phyloP scores from a whole-genome alignment of 2,888 invertebrate genomes.

The Macropis europaea region DNA sequence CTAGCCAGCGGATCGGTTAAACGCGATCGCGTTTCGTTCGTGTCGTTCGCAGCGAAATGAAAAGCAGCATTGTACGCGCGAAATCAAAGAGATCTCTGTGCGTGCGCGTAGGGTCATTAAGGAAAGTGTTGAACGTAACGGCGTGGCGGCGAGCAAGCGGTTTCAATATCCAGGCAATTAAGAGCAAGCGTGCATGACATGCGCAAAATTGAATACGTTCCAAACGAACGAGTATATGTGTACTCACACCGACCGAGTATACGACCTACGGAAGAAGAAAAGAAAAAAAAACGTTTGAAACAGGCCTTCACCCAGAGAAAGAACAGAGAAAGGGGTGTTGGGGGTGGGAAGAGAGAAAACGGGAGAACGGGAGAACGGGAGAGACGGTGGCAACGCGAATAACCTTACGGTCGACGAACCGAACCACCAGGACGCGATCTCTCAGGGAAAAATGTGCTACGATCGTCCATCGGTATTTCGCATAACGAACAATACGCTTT shows the following conservation, averaged over 20 bases:
- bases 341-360: not conserved
- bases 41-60: not conserved
- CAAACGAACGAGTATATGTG: conserved; percentile 52
- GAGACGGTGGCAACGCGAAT: not conserved
- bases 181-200: conserved; percentile 25
- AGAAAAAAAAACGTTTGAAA: conserved; percentile 44
- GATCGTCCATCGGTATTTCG: not conserved
- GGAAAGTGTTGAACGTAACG: not conserved
- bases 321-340: too few species aligned
- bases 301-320: conserved; percentile 20
- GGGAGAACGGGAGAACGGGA: not conserved
- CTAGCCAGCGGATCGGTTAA: not conserved
- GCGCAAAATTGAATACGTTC: conserved; percentile 22
- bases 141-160: not conserved
- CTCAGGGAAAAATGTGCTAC: not conserved
- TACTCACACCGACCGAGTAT: conserved; percentile 76
- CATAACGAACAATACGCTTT: not conserved
- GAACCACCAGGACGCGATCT: not conserved
- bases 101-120: not conserved
- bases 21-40: not conserved
- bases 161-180: not conserved
- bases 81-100: not conserved
- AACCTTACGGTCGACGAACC: not conserved
- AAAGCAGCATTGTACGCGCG: not conserved
- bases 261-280: conserved; percentile 71